Base-by-base conservation (phyloP, 2,888 invertebrate species). In the Reticulitermes lucifugus region DNA sequence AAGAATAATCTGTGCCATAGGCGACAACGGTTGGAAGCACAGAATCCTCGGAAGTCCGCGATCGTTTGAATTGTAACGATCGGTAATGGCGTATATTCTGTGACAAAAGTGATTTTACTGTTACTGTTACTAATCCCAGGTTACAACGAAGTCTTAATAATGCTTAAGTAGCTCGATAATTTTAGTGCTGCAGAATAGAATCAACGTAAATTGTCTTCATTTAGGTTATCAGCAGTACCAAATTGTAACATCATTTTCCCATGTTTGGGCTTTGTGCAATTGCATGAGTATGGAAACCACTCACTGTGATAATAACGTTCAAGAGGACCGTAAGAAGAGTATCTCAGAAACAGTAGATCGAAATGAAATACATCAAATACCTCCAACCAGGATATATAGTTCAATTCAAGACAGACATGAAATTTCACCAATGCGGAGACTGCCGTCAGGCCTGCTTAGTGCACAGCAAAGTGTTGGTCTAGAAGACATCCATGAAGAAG, bases 401-500 rank as follows among this genome's bases (percentile, higher is more conserved):
- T 35, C 75, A 43, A 10, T 75, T 7, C 22, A 6, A 1, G n/a
- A 77, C 4, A 77, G 35, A 6, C 55, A 29, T 41, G 70, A 83
- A 25, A 71, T 43, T 5, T 46, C 82, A 1, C 82, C 71, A n/a
- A 6, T 41, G 18, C 9, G 1, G 22, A 41, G n/a, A 18, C 5
- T n/a, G 14, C 79, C 84, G 6, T 77, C 77, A 43, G 43, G 43
- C 10, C n/a, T 60, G 14, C n/a, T 59, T 79, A 43, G 77, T n/a
- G 35, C 84, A n/a, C 75, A 43, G 12, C 55, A 60, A 60, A 77
- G 41, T 41, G 79, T 22, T 18, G 59, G 79, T 35, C 79, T 84
- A 21, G 75, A 75, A 60, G 60, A 77, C 10, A 84, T 84, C 41
- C 65, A 25, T 43, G 79, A 84, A 59, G 77, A 84, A 60, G 77